Base-by-base conservation (phyloP, 2,888 invertebrate genomes). In the Hirtodrosophila trivittata region DNA sequence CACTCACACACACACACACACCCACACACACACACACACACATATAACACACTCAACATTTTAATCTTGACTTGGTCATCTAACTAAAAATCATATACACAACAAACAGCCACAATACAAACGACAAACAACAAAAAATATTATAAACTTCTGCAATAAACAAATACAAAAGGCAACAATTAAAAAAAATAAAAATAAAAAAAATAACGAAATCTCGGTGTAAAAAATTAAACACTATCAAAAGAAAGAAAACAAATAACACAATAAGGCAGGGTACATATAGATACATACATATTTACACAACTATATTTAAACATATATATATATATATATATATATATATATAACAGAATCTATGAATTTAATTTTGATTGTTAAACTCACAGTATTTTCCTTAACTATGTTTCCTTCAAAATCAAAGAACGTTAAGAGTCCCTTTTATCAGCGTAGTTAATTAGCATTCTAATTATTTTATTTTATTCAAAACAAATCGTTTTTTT, bases 361-460 rank as follows among this genome's bases (percentile, higher is more conserved):
- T 47, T 41, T 59, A 38, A 47, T 33, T 66, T 65, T 41, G 25
- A 46, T 33, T 21, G 28, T 49, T 46, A 45, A 62, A 41, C 38
- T 54, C 28, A 21, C 74, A 72, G 71, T 72, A 72, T 72, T 72
- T 65, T 4, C 41, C 47, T 64, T 47, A 30, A 35, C 21, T 21
- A n/a, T 10, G 7, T 70, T 57, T 67, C 43, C 38, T 67, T 72
- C 9, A 41, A 54, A 62, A 13, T 35, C 12, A 33, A 45, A 38
- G 43, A 35, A 35, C 26, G 28, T 30, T 47, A 30, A 41, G 39
- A 43, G 47, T 32, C 25, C 26, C 26, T 14, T 13, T 18, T 30
- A 7, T 49, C 26, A 38, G 25, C 7, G 13, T 16, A 18, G 25
- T 6, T 25, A 25, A 28, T 28, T 43, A 60, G 26, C 30, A 39